These are phyloP conservation scores for Pterois miles DNA, from an alignment of 2,797 vertebrate genomes.

Conservation along the genomic window DNA sequence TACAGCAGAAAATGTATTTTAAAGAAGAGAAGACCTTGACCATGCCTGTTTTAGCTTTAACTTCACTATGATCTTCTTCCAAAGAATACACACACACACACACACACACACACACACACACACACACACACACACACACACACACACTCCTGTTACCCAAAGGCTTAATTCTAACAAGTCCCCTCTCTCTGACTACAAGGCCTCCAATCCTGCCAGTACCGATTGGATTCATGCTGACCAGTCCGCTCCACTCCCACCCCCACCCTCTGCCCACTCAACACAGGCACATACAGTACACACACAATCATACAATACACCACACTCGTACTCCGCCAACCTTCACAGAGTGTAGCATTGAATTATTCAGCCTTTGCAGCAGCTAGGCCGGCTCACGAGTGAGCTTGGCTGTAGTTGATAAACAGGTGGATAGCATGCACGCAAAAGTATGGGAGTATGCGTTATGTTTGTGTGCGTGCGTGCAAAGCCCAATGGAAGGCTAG, in stretches of 20 bases:
- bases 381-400: constrained; percentile 46
- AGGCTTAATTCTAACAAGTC: constrained; percentile 70
- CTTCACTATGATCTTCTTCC: constrained; percentile 21
- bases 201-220: constrained; percentile 72
- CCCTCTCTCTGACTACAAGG: constrained; percentile 65
- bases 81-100: constrained; percentile 27
- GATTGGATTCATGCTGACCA: constrained; percentile 74
- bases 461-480: background rate
- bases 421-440: constrained; percentile 46
- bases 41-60: constrained; percentile 24
- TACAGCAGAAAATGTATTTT: background rate
- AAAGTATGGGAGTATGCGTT: constrained; percentile 19
- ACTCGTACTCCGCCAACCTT: constrained; percentile 56
- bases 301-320: constrained; percentile 45
- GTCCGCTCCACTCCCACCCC: constrained; percentile 37
- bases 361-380: constrained; percentile 75
- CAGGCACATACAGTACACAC: constrained; percentile 43
- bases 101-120: constrained; percentile 24
- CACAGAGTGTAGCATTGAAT: constrained; percentile 73
- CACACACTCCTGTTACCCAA: constrained; percentile 46
- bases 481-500: constrained; percentile 45
- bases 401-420: constrained; percentile 51
- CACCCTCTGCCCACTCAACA: constrained; percentile 34
- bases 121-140: constrained; percentile 17
- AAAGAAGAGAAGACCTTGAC: constrained; percentile 33